phyloP scores from a whole-genome alignment of 1,140 invertebrate species.

The Chionoecetes opilio region DNA sequence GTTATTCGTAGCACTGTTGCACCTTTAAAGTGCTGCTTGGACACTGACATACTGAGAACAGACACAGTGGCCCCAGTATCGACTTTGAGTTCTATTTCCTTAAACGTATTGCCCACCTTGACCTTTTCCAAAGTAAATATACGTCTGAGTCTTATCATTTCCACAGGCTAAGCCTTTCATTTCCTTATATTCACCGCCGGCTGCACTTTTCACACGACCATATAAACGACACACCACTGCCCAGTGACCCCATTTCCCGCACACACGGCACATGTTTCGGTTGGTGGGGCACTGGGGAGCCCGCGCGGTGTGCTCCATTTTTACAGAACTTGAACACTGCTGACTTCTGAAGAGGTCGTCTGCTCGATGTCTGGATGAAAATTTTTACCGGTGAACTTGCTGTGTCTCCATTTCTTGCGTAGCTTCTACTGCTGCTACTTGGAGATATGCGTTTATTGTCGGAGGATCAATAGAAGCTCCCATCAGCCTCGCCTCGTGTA shows the following conservation, averaged over 20 bases:
- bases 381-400: too few relatives aligned
- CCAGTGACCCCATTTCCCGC: background rate
- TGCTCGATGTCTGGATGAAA: too few relatives aligned
- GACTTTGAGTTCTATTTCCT: background rate
- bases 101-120: background rate
- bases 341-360: background rate
- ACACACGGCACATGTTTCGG: background rate
- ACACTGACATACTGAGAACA: background rate
- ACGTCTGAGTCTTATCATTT: too few relatives aligned
- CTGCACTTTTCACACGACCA: background rate
- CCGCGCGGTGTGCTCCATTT: background rate
- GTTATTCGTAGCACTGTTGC: background rate
- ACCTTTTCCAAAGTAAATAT: background rate
- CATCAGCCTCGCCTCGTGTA: background rate
- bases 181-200: background rate
- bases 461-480: background rate
- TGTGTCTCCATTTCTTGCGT: background rate
- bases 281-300: background rate
- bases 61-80: too few relatives aligned
- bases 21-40: conserved; percentile 28
- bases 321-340: background rate
- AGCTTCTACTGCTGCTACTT: background rate
- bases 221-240: background rate
- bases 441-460: background rate
- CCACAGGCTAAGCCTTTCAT: background rate